Conservation (phyloP, 1,140 invertebrate genomes). For the Trichomalopsis sarcophagae region DNA sequence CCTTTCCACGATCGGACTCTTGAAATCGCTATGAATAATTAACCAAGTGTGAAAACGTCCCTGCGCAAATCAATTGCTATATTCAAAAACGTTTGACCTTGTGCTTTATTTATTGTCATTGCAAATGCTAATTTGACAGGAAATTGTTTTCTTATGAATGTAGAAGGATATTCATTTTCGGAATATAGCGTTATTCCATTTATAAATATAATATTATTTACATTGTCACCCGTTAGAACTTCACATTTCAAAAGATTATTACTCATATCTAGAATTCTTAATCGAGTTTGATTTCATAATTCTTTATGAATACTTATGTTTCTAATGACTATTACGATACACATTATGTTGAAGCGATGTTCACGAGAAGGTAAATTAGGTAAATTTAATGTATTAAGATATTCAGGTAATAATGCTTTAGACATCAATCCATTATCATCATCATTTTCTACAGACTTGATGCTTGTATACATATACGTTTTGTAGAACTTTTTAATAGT, state of each 20-base stretch:
- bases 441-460: constrained; percentile 4
- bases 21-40: constrained; percentile 68
- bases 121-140: constrained; percentile 64
- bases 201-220: constrained; percentile 25
- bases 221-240: constrained; percentile 47
- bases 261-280: constrained; percentile 48
- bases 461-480: neutral
- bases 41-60: constrained; percentile 63
- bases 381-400: constrained; percentile 46
- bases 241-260: constrained; percentile 54
- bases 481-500: no score
- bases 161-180: constrained; percentile 65
- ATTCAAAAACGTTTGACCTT: constrained; percentile 72
- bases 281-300: constrained; percentile 54
- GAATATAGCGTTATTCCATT: constrained; percentile 40
- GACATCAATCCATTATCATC: neutral
- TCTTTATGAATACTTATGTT: constrained; percentile 52
- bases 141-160: constrained; percentile 49
- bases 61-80: constrained; percentile 60
- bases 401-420: constrained; percentile 50
- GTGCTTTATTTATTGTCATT: constrained; percentile 77
- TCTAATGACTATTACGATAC: constrained; percentile 55
- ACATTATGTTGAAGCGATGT: constrained; percentile 53
- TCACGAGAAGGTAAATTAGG: constrained; percentile 53
- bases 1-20: constrained; percentile 67